Base-by-base conservation (phyloP, 2,113 vertebrate genomes). In the Oryzias celebensis region DNA sequence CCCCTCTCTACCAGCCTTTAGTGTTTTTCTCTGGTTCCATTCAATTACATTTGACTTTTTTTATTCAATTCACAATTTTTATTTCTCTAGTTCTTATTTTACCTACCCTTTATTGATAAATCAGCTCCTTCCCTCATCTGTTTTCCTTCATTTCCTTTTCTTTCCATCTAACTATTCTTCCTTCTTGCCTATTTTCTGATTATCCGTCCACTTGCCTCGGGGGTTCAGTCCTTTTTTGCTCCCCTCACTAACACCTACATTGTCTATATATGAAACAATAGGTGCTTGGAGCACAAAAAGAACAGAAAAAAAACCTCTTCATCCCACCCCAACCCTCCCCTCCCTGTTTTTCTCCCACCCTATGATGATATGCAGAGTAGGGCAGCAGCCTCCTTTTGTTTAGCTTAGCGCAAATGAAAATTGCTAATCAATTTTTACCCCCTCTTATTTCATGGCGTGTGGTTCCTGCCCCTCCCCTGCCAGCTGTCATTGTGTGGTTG, bases 341-440 rank as follows among this genome's bases (percentile, higher is more conserved):
- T 69, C 58, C 65, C 78, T 62, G 75, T 77, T 67, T 67, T 65
- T 75, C 82, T 68, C 65, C 74, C 64, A 61, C 83, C 75, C 85
- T 65, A 26, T 83, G 79, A 85, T 87, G 81, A 91, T 90, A 92
- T 93, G 91, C 89, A 92, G 90, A 91, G 85, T 78, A 85, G 87
- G 78, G 81, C 80, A 80, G 83, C 83, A 83, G 79, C 68, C 78
- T 75, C 81, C 89, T 91, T 93, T 92, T 93, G 92, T 93, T 93
- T 91, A 91, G 90, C 90, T 85, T 87, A 85, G 89, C 92, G 91
- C 91, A 90, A 93, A 94, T 93, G 90, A 92, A 90, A 93, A 90
- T 90, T 93, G 91, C 92, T 94, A 94, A 95, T 95, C 93, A 94
- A 92, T 95, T 95, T 94, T 91, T 93, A 90, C 93, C 94, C 93